Evolutionary conservation across 2,113 vertebrate species (phyloP).

Genomic region (Prunella fulvescens): DNA sequence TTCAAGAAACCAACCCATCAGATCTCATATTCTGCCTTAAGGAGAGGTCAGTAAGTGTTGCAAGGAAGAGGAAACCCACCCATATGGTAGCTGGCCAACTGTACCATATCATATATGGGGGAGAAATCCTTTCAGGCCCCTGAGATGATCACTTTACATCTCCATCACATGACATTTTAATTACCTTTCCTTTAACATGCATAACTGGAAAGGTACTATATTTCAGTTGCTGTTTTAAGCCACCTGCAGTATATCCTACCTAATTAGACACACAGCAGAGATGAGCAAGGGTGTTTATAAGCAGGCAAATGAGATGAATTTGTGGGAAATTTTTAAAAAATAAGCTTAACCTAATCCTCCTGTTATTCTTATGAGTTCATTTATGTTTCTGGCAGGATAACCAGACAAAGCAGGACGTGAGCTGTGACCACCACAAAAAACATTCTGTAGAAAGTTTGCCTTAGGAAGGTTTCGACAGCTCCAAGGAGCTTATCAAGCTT

Average conservation of each 20-base stretch:
- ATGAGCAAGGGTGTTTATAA: conserved; percentile 44
- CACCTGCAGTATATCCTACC: conserved; percentile 23
- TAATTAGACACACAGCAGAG: conserved; percentile 19
- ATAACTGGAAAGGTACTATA: conserved; percentile 9
- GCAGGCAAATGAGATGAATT: conserved; percentile 39
- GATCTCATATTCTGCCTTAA: background rate
- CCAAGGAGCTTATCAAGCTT: background rate
- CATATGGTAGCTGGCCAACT: background rate
- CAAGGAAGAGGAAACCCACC: background rate
- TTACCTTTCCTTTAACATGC: conserved; percentile 33
- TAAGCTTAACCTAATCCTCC: conserved; percentile 38
- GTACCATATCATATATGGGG: background rate
- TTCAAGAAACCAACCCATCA: background rate
- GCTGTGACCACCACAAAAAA: background rate
- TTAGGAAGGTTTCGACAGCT: conserved; percentile 2
- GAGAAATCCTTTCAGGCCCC: conserved; percentile 6
- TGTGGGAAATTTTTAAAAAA: conserved; percentile 49
- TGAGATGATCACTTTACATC: conserved; percentile 36
- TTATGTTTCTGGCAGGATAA: conserved; percentile 47
- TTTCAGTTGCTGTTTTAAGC: conserved; percentile 42
- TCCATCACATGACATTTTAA: conserved; percentile 35
- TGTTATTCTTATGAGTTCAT: conserved; percentile 57
- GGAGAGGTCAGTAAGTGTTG: background rate
- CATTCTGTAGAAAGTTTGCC: background rate
- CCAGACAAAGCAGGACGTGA: conserved; percentile 34